Base-by-base conservation (phyloP, 2,113 vertebrate genomes). In the Terrapene triunguis region DNA sequence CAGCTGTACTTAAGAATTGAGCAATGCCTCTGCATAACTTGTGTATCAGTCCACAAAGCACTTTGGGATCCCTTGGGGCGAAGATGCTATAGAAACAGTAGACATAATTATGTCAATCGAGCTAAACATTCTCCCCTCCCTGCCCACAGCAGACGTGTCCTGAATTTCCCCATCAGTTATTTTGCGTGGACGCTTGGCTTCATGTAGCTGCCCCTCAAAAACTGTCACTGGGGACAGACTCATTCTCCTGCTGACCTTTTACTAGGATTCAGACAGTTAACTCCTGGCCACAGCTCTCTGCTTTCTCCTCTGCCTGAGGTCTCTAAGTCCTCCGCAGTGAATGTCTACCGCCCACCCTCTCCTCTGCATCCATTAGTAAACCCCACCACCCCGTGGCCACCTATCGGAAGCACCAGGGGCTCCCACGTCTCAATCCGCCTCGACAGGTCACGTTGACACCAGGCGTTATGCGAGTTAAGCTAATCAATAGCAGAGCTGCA, bases 401-500 rank as follows among this genome's bases (percentile, higher is more conserved):
- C 11, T 55, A 42, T 1, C 72, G 10, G 0, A 1, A 6, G 17
- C 79, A 80, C 2, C 4, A 3, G 24, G 72, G 50, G 90, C 51
- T 74, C 11, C 74, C 69, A 8, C 25, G n/a, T 17, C 86, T 62
- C 4, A 0, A 81, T 42, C 94, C 92, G 17, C 38, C 21, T 14
- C 38, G 48, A 82, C 72, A 89, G 87, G 69, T 53, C 88, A 87
- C 55, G 13, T 79, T 88, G 84, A 81, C 90, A 48, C 32, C 2
- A 3, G 83, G 87, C 42, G 0, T 53, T 42, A 1, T 3, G 21
- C 6, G 11, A 78, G 94, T 83, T 84, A 57, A 96, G 74, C 78
- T 94, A 94, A 96, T 97, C 96, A 69, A 80, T 35, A 91, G 69
- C 84, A 93, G 95, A 96, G 91, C 62, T 57, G 13, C 83, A 95